These are phyloP conservation scores for Columba livia DNA, from an alignment of 2,113 vertebrate genomes.

Conservation along the genomic window DNA sequence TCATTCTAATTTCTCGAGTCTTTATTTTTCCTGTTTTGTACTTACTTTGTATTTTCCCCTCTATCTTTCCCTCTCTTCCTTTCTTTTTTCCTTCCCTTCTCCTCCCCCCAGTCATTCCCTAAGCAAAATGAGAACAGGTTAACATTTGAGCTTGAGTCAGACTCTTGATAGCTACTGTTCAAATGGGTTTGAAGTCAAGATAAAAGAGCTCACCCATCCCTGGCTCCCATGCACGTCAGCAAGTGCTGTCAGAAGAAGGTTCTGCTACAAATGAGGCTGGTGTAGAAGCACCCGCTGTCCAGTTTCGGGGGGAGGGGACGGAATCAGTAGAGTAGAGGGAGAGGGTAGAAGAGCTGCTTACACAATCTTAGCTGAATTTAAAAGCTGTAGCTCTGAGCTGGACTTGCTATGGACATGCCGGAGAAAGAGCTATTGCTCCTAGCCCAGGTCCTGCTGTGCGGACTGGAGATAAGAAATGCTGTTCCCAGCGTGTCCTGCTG, in stretches of 20 bases:
- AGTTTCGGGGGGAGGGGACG: background rate
- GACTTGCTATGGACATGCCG: background rate
- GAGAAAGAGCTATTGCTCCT: background rate
- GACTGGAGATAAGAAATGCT: background rate
- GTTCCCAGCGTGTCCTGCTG: background rate
- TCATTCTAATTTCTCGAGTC: background rate
- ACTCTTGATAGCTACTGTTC: background rate
- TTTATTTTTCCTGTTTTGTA: background rate
- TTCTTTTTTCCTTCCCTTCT: background rate
- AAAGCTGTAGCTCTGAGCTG: background rate
- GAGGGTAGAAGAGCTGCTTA: slow-evolving; percentile 4
- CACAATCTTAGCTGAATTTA: background rate
- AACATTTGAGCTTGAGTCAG: background rate
- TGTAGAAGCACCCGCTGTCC: background rate
- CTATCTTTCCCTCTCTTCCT: background rate
- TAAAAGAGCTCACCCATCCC: slow-evolving; percentile 65
- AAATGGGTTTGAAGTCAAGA: slow-evolving; percentile 27
- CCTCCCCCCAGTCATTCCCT: background rate
- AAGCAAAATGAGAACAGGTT: background rate
- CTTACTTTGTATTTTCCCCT: background rate
- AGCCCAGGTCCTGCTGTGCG: background rate
- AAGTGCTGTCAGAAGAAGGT: slow-evolving; percentile 25
- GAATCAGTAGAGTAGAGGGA: background rate
- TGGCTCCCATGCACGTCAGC: slow-evolving; percentile 45
- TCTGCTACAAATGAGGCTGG: background rate